Evolutionary conservation across 2,888 invertebrate species (phyloP).

Genomic region (Cheilosia vulpina): DNA sequence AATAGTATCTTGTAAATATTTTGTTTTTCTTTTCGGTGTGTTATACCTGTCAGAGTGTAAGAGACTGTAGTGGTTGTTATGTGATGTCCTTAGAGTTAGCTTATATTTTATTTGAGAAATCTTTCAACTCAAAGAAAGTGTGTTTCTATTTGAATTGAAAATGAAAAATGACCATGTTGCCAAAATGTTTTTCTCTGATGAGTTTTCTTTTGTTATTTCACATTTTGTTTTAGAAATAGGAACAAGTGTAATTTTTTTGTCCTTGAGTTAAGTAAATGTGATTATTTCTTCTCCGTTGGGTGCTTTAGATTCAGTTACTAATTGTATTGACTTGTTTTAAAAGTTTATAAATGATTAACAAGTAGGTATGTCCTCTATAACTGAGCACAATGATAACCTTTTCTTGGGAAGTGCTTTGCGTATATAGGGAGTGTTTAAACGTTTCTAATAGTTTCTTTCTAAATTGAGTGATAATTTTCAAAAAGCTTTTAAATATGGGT

Average conservation of each 20-base stretch:
- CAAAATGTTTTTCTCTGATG: slow-evolving; percentile 39
- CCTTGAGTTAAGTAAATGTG: too few species aligned
- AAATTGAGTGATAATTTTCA: too few species aligned
- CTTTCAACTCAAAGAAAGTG: neutral
- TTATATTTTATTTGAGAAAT: neutral
- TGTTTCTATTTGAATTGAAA: slow-evolving; percentile 20
- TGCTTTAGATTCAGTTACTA: too few species aligned
- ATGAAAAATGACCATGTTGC: slow-evolving; percentile 24
- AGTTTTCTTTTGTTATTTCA: neutral
- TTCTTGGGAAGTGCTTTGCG: too few species aligned
- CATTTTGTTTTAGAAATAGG: neutral
- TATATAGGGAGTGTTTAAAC: too few species aligned
- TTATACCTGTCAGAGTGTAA: slow-evolving; percentile 25
- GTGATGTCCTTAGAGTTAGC: slow-evolving; percentile 50
- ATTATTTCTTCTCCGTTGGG: too few species aligned
- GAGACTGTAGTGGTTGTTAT: slow-evolving; percentile 40
- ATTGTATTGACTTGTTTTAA: too few species aligned
- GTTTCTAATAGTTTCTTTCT: too few species aligned
- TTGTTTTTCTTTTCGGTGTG: slow-evolving; percentile 42
- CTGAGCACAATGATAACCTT: too few species aligned
- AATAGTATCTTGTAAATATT: slow-evolving; percentile 18
- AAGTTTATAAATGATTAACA: too few species aligned
- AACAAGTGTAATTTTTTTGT: neutral
- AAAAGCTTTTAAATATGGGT: too few species aligned
- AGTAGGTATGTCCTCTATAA: too few species aligned